phyloP scores from a whole-genome alignment of 1,140 invertebrate species.

The Thrips palmi region DNA sequence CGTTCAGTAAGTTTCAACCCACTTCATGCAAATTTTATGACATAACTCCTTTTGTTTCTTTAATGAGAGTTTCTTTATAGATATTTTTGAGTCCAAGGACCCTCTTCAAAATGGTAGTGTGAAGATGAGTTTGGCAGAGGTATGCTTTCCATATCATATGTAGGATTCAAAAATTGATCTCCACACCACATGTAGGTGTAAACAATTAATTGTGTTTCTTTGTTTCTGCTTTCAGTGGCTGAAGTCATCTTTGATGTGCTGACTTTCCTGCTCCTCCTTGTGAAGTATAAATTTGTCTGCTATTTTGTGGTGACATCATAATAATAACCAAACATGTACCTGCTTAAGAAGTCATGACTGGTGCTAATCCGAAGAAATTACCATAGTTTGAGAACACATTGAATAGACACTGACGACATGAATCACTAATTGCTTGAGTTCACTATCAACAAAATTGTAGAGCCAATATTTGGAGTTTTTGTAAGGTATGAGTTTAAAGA shows the following conservation, averaged over 20 bases:
- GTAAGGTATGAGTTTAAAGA: no score
- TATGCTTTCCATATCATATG: constrained; percentile 22
- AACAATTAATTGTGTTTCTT: constrained; percentile 5
- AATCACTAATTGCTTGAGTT: no score
- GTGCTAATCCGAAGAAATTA: no score
- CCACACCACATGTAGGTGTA: not conserved
- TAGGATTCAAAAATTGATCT: constrained; percentile 5
- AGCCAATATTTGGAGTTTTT: no score
- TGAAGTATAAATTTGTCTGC: not conserved
- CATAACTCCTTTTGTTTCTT: constrained; percentile 19
- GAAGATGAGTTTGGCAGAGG: constrained; percentile 61
- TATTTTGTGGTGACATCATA: not conserved
- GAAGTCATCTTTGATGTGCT: constrained; percentile 52
- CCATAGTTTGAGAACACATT: no score
- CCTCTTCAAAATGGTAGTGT: constrained; percentile 63
- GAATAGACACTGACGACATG: no score
- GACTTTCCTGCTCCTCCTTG: no score
- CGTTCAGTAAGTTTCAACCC: constrained; percentile 49
- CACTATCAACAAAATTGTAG: no score
- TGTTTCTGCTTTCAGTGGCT: constrained; percentile 48
- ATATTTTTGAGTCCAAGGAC: constrained; percentile 63
- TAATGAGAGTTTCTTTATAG: no score
- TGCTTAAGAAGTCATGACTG: no score
- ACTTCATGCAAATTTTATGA: constrained; percentile 1
- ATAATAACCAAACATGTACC: no score